These are phyloP conservation scores for Ophioderma brevispina DNA, from an alignment of 35 echinoderm and acorn worm species.

Conservation along the genomic window DNA sequence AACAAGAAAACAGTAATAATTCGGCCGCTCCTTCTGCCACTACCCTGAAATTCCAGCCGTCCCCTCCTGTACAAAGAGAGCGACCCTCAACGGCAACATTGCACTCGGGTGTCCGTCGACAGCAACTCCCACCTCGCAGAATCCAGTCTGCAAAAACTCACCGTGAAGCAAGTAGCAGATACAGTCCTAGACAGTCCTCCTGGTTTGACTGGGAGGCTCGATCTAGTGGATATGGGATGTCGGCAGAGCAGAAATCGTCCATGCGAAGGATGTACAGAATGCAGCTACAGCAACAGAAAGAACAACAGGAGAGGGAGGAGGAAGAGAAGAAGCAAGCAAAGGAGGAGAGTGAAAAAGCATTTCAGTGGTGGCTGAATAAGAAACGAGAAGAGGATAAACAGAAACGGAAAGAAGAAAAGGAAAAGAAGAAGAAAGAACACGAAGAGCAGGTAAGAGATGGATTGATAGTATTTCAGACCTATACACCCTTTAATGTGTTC, in stretches of 20 bases:
- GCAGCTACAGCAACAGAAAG: conserved; percentile 44
- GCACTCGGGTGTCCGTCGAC: conserved; percentile 1
- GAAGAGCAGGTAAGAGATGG: conserved; percentile 47
- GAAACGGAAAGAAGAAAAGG: conserved; percentile 56
- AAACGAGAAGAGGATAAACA: conserved; percentile 61
- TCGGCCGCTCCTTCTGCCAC: not conserved
- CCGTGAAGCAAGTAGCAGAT: not conserved
- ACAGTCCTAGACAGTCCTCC: not conserved
- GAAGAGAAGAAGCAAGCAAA: conserved; percentile 62
- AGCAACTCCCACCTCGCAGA: conserved; percentile 46
- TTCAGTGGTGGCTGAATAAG: conserved; percentile 83
- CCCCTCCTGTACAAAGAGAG: conserved; percentile 43
- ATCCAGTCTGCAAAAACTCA: conserved; percentile 74
- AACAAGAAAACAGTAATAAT: not conserved
- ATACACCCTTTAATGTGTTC: too few species aligned
- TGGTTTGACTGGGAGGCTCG: not conserved
- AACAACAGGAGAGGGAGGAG: conserved; percentile 61
- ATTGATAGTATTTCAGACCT: not conserved
- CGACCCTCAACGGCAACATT: conserved; percentile 73
- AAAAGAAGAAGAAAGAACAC: conserved; percentile 50
- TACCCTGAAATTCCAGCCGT: not conserved
- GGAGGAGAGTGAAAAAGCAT: conserved; percentile 67
- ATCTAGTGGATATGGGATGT: conserved; percentile 75
- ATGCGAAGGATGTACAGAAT: conserved; percentile 60
- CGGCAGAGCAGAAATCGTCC: conserved; percentile 81